Percentiles rank a stretch among this genome's conserved stretches.
phyloP scores from a whole-genome alignment of 2,888 invertebrate genomes.

The Brachyptera putata region DNA sequence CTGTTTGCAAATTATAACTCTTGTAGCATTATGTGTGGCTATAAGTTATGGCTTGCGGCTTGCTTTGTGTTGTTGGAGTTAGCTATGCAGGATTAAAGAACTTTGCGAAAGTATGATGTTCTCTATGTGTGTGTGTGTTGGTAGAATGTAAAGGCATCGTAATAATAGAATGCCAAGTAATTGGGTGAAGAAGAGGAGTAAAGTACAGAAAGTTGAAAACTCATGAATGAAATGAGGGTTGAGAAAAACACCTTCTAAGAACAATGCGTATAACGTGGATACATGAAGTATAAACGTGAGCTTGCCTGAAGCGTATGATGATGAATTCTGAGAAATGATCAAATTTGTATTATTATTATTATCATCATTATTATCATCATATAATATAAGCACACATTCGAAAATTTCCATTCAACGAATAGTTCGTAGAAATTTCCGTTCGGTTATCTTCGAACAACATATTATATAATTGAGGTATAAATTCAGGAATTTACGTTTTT shows the following conservation, averaged over 20 bases:
- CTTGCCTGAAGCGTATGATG: no score
- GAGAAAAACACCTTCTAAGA: neutral
- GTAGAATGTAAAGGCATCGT: constrained; percentile 10
- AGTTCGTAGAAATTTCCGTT: no score
- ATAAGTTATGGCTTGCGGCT: constrained; percentile 25
- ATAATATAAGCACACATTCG: neutral
- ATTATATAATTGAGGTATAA: no score
- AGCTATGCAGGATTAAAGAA: constrained; percentile 28
- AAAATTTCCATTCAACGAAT: neutral
- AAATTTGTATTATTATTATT: neutral
- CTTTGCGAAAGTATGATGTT: constrained; percentile 22
- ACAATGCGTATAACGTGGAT: no score
- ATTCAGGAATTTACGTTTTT: no score
- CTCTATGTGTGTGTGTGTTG: neutral
- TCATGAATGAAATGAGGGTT: neutral
- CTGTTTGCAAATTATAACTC: constrained; percentile 10
- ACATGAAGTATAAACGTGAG: no score
- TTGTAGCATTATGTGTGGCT: neutral
- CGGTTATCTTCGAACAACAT: no score
- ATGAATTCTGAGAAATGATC: no score
- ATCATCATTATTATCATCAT: neutral
- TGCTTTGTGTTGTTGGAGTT: constrained; percentile 20
- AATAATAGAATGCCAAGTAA: constrained; percentile 7
- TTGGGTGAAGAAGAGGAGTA: constrained; percentile 17
- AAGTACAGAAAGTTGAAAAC: constrained; percentile 14